These are phyloP conservation scores for Cryptops parisi DNA, from an alignment of 2,888 invertebrate genomes.

Conservation along the genomic window DNA sequence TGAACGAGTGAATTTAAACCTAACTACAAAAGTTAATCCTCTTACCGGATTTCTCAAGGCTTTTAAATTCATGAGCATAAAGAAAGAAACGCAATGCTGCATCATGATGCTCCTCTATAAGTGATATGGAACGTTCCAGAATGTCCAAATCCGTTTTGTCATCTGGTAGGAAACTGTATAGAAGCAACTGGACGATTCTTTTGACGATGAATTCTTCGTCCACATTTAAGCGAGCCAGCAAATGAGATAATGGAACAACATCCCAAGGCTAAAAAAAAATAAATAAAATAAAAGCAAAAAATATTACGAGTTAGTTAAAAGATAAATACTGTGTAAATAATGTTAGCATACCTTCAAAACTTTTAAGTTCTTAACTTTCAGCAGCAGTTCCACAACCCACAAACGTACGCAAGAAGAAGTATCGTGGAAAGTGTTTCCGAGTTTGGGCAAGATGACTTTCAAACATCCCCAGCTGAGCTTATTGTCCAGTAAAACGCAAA, in stretches of 20 bases:
- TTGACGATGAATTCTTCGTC: not conserved
- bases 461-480: not conserved
- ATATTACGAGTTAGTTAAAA: too few species aligned
- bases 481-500: not conserved
- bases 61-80: not conserved
- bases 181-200: slow-evolving; percentile 2
- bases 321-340: too few species aligned
- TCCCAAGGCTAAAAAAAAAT: slow-evolving; percentile 4
- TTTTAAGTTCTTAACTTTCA: not conserved
- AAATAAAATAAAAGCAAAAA: too few species aligned
- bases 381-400: not conserved
- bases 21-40: too few species aligned
- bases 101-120: not conserved
- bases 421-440: not conserved
- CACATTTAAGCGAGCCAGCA: not conserved
- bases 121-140: not conserved
- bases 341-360: not conserved
- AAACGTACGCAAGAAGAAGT: not conserved
- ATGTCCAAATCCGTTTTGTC: not conserved
- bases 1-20: too few species aligned
- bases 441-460: not conserved
- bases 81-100: slow-evolving; percentile 1
- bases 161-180: not conserved
- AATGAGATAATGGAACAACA: slow-evolving; percentile 2
- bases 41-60: not conserved